Conservation (phyloP, 2,888 invertebrate genomes). For the Scaptomyza caliginosa region DNA sequence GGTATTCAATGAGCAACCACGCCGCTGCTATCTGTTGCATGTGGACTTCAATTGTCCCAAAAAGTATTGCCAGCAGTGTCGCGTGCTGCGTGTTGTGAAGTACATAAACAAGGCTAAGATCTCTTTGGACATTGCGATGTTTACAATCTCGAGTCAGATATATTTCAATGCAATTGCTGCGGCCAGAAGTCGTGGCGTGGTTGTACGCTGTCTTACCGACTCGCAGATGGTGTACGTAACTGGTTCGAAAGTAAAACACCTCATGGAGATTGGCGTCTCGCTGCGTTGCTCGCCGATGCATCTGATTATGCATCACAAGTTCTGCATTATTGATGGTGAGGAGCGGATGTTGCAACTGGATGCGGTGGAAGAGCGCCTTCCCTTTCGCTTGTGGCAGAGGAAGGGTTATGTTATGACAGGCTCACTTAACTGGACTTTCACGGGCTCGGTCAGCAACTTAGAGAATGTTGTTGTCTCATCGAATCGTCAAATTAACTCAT, state of each 20-base stretch:
- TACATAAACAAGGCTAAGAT: conserved; percentile 2
- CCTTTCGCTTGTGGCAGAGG: neutral
- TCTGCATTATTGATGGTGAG: conserved; percentile 19
- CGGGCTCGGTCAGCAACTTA: conserved; percentile 4
- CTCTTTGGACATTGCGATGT: conserved; percentile 7
- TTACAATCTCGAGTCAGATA: neutral
- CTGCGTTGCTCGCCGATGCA: neutral
- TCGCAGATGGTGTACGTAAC: conserved; percentile 3
- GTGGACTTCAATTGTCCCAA: neutral
- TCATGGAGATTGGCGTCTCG: neutral
- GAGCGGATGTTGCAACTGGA: conserved; percentile 3
- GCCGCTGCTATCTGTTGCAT: neutral
- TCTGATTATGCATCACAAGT: conserved; percentile 16
- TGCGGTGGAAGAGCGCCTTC: neutral
- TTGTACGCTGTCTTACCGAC: conserved; percentile 5
- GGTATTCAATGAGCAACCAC: conserved; percentile 1
- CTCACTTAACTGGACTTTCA: conserved; percentile 7
- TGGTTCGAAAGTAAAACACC: neutral
- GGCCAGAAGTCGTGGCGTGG: neutral
- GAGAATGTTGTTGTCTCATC: conserved; percentile 6
- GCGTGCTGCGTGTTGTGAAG: neutral
- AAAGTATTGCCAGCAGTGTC: neutral
- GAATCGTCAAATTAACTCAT: neutral
- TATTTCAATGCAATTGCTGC: neutral
- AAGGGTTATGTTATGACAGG: conserved; percentile 8